Evolutionary conservation across 2,888 invertebrate genomes (phyloP).

Genomic region (Drosophila anomelani): DNA sequence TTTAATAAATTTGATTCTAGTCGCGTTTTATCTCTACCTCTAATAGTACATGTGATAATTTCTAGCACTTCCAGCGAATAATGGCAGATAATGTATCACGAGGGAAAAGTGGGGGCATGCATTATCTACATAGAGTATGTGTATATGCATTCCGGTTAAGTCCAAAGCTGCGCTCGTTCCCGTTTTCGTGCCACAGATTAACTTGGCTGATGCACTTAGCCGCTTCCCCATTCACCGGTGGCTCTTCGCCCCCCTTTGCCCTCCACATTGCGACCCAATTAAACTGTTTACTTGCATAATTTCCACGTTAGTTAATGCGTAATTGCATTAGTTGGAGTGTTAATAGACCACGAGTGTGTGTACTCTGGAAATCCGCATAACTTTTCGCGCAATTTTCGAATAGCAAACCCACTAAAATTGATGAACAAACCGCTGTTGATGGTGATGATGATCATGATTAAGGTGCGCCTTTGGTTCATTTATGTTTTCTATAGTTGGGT

Average conservation of each 20-base stretch:
- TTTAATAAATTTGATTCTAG: neutral
- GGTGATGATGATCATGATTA: slow-evolving; percentile 43
- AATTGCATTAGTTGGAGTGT: slow-evolving; percentile 59
- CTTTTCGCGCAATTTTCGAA: slow-evolving; percentile 71
- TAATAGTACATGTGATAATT: neutral
- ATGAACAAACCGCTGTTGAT: slow-evolving; percentile 49
- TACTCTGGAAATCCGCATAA: slow-evolving; percentile 47
- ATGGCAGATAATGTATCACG: slow-evolving; percentile 8
- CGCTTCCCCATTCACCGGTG: slow-evolving; percentile 11
- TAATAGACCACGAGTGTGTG: slow-evolving; percentile 36
- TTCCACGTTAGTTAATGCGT: slow-evolving; percentile 71
- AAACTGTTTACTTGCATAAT: slow-evolving; percentile 81
- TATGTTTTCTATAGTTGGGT: slow-evolving; percentile 45
- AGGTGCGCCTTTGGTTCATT: slow-evolving; percentile 61
- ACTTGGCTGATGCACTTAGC: slow-evolving; percentile 27
- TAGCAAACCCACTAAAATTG: slow-evolving; percentile 65
- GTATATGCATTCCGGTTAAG: slow-evolving; percentile 20
- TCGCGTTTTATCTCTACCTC: neutral
- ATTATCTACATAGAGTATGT: slow-evolving; percentile 5
- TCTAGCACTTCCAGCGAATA: slow-evolving; percentile 2
- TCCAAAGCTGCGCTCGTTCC: slow-evolving; percentile 30
- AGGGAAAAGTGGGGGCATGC: slow-evolving; percentile 12
- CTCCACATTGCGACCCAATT: slow-evolving; percentile 68
- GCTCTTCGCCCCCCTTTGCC: neutral
- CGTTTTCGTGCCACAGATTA: slow-evolving; percentile 36